phyloP scores from a whole-genome alignment of 1,140 invertebrate genomes.

The Aphis gossypii region DNA sequence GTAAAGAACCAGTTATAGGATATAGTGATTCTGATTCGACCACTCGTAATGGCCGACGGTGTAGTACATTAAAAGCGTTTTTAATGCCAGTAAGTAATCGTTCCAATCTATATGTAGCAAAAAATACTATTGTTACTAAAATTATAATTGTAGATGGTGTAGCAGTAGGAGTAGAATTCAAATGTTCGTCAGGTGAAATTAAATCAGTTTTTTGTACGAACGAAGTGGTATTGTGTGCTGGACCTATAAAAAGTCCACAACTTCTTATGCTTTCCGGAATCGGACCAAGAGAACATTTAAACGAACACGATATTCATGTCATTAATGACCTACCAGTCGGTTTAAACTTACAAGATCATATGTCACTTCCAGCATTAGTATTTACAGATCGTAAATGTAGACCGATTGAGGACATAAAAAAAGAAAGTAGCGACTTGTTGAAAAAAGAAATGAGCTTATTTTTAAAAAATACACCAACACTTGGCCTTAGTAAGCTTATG shows the following conservation, averaged over 20 bases:
- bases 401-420: slow-evolving; percentile 64
- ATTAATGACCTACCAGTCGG: slow-evolving; percentile 77
- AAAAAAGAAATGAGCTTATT: slow-evolving; percentile 61
- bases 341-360: slow-evolving; percentile 81
- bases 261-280: slow-evolving; percentile 79
- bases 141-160: background rate
- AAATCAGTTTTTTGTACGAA: slow-evolving; percentile 63
- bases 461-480: background rate
- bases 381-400: slow-evolving; percentile 70
- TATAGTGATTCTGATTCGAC: slow-evolving; percentile 69
- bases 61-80: slow-evolving; percentile 71
- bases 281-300: slow-evolving; percentile 73
- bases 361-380: slow-evolving; percentile 72
- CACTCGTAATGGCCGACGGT: slow-evolving; percentile 71
- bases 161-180: slow-evolving; percentile 31
- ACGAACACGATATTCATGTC: slow-evolving; percentile 69
- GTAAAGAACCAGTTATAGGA: slow-evolving; percentile 69
- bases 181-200: background rate
- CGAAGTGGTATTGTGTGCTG: slow-evolving; percentile 75
- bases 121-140: background rate
- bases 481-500: slow-evolving; percentile 44
- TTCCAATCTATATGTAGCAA: slow-evolving; percentile 70
- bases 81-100: slow-evolving; percentile 68
- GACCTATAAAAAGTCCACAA: slow-evolving; percentile 74
- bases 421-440: slow-evolving; percentile 70